A percentile compares a stretch with the other conserved stretches of the same genome.
phyloP scores from a whole-genome alignment of 1,140 invertebrate species.

The Drosophila micromelanica region DNA sequence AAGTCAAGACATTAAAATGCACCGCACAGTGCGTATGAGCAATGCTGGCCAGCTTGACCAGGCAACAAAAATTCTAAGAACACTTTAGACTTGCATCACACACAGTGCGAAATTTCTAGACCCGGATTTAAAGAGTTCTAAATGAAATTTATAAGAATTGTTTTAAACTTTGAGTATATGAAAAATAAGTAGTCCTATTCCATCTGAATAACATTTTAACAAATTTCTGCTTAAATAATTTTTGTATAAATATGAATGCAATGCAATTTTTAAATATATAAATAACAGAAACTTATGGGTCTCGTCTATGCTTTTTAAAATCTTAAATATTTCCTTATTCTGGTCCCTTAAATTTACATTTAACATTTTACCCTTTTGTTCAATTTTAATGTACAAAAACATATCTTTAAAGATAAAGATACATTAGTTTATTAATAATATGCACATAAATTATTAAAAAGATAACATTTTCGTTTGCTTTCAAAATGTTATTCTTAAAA shows the following conservation, averaged over 20 bases:
- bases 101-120: neutral
- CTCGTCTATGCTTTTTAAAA: too few species aligned
- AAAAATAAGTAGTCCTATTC: too few species aligned
- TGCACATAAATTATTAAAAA: neutral
- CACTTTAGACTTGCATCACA: neutral
- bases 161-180: too few species aligned
- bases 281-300: too few species aligned
- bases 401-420: too few species aligned
- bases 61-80: conserved; percentile 12
- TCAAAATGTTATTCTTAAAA: neutral
- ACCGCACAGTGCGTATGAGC: conserved; percentile 49
- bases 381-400: neutral
- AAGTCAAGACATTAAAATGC: conserved; percentile 42
- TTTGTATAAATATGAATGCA: too few species aligned
- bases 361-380: neutral
- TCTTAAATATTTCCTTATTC: too few species aligned
- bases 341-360: neutral
- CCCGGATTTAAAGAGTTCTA: neutral
- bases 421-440: too few species aligned
- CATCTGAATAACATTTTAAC: neutral
- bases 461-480: neutral
- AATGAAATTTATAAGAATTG: neutral
- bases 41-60: conserved; percentile 16
- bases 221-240: too few species aligned
- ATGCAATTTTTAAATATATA: too few species aligned